Base-by-base conservation (phyloP, 2,888 invertebrate species). In the Taphrorychus bicolor region DNA sequence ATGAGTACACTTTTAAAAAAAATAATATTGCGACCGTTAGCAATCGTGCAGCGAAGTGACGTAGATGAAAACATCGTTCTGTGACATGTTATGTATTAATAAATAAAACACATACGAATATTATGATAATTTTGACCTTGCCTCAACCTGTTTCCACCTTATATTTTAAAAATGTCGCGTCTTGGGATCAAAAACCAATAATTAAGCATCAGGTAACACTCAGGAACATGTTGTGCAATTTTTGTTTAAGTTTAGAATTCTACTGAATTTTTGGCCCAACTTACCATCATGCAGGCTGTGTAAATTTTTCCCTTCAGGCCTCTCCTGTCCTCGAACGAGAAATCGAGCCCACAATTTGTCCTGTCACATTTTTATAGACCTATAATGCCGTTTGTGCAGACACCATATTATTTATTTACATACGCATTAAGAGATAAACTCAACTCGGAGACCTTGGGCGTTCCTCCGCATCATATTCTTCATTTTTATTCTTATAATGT, bases 121-220 rank as follows among this genome's bases (percentile, higher is more conserved):
- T 63, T 68, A 68, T 68, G 67, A 41, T 68, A 68, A 68, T 68
- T 63, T 24, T 59, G 62, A 68, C 62, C 67, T 68, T 68, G 67
- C 57, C 41, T 24, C 59, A 54, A 62, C 62, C 63, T 53, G 67
- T 68, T 62, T 64, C 32, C 32, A 22, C 49, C 24, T 49, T 54
- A 58, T 66, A 59, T 53, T 32, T 7, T 32, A 32, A 32, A 32
- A 32, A 32, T 32, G 32, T 32, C 32, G 11, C 11, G 11, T 32
- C 32, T 7, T 32, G 5, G 32, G 11, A 5, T 32, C 7, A 32
- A 32, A 11, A 7, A 7, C 7, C 32, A 11, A 32, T 7, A 32
- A 11, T 32, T 7, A 32, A 11, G 11, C 7, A 32, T 7, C 32
- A 7, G 45, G 14, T 11, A 17, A 7, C 45, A 45, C 45, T 45